Evolutionary conservation across 1,140 invertebrate genomes (phyloP), one percentile per base, ranked within the genome.

Genomic region (Listronotus oregonensis): DNA sequence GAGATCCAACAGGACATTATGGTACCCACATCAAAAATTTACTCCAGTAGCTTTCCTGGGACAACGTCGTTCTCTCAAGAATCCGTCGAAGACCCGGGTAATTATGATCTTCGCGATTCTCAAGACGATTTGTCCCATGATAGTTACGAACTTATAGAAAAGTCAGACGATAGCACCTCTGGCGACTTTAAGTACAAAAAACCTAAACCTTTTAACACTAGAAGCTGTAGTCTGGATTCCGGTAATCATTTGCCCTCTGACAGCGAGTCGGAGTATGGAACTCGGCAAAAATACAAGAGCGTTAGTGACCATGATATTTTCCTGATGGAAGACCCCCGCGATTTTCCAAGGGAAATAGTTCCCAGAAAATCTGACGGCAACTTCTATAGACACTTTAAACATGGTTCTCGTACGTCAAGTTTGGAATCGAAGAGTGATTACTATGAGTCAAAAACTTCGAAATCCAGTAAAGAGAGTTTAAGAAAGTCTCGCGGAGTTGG

Each of bases 61-160:
- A 91, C 89, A 12, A 87, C 89, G 3, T 85, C 85, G 81, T 73
- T 85, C 82, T 78, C 83, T 82, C 80, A 74, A 77, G 85, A 81
- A 79, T 89, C 78, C 69, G 86, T 80, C 71, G 86, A 86, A 80
- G 88, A 78, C 78, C 83, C 49, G 70, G 81, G 75, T 75, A 82
- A 69, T 71, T 83, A 79, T 64, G 83, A 85, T 55, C 80, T 83
- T 47, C 85, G 86, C 51, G 89, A 89, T 32, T 92, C 90, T 1
- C 91, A 93, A 76, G 92, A 94, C 75, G 92, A 95, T 80, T 80
- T 94, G 5, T 93, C 91, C 10, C 92, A 94, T 77, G 92, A 94
- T 78, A 94, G 92, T 68, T 95, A 94, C 77, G 92, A 95, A 74
- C 77, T 94, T 12, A 82, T 94, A 43, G 91, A 94, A 77, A 87